phyloP scores from a whole-genome alignment of 2,888 invertebrate species.

The Eutolmus rufibarbis region DNA sequence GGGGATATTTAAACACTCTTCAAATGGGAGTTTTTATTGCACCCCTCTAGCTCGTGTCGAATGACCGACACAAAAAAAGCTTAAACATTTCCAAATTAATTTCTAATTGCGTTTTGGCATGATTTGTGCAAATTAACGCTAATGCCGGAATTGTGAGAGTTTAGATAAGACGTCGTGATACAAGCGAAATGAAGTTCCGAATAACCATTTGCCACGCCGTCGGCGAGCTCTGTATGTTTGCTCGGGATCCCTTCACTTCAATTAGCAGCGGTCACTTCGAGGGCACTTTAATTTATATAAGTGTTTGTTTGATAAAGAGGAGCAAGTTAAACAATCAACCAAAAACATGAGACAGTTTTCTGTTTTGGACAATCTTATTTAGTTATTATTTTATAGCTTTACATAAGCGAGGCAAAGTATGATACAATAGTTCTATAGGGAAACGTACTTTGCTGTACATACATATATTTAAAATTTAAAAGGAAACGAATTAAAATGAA shows the following conservation, averaged over 20 bases:
- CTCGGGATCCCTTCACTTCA: neutral
- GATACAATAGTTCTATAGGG: too few relatives aligned
- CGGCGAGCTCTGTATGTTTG: neutral
- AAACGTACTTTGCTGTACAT: too few relatives aligned
- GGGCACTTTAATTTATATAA: slow-evolving; percentile 4
- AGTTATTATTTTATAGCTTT: neutral
- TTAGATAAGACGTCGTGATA: slow-evolving; percentile 49
- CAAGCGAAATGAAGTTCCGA: slow-evolving; percentile 42
- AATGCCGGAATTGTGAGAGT: slow-evolving; percentile 48
- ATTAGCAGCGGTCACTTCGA: slow-evolving; percentile 26
- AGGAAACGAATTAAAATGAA: too few relatives aligned
- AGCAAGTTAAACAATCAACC: neutral
- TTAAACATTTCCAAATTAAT: slow-evolving; percentile 48
- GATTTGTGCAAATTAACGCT: slow-evolving; percentile 47
- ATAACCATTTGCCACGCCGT: slow-evolving; percentile 26
- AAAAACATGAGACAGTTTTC: neutral
- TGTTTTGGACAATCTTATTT: neutral
- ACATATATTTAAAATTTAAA: too few relatives aligned
- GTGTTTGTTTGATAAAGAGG: neutral
- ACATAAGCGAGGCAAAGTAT: too few relatives aligned
- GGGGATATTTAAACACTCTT: slow-evolving; percentile 35
- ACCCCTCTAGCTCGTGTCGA: slow-evolving; percentile 33
- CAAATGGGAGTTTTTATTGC: slow-evolving; percentile 43
- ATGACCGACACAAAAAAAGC: slow-evolving; percentile 41
- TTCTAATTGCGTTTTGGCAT: slow-evolving; percentile 48